Base-by-base conservation (phyloP, 2,113 vertebrate species). In the Etheostoma spectabile region DNA sequence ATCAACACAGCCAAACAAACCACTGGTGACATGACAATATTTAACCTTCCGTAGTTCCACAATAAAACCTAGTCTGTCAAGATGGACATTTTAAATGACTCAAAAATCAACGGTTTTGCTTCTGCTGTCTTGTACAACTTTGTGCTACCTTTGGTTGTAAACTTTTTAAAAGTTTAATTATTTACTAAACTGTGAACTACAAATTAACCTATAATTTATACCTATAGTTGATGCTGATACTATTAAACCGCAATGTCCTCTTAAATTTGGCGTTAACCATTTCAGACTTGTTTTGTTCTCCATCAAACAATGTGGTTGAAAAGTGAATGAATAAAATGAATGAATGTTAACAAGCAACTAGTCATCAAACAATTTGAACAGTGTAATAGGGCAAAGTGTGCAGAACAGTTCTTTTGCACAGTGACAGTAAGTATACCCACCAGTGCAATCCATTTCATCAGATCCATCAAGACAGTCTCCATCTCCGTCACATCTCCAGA, bases 381-480 rank as follows among this genome's bases (percentile, higher is more conserved):
- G 22, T 22, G 2, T 42, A 22, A 45, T 63, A n/a, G 11, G 14
- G 6, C 18, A 11, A 42, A 42, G 49, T 57, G 22, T 30, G 5
- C 13, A 57, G n/a, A 57, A 24, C n/a, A 33, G 1, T 49, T 46
- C 0, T 56, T 76, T 24, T 22, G n/a, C n/a, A 27, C 5, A 51
- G 4, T 12, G 2, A 57, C 22, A 49, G 16, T 4, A 74, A 27
- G 3, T 14, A 7, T 2, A 75, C 95, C 0, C 79, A 97, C 97
- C 94, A n/a, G 18, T 6, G 24, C 97, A 98, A 24, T 95, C 91
- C 60, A 93, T 94, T 86, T 99, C 97, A 86, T 98, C 97, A 0
- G 97, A 97, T 48, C 96, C 96, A 85, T 99, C 97, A 75, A 93
- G 74, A 86, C 97, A 99, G 93, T 99, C 97, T 7, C 94, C 91